These are phyloP conservation scores for Orthosia gothica DNA, from an alignment of 2,888 invertebrate species.

Conservation along the genomic window DNA sequence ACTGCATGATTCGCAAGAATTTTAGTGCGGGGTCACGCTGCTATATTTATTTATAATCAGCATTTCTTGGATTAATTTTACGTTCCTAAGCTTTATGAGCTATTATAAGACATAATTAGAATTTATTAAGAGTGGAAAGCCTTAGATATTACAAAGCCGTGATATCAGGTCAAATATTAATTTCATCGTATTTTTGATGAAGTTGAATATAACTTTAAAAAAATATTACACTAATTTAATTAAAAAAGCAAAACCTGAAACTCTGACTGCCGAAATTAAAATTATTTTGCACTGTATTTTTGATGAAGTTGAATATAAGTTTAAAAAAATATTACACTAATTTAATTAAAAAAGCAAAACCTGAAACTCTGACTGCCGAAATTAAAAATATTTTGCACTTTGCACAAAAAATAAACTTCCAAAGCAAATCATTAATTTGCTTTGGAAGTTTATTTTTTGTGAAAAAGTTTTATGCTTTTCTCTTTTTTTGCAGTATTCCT, in stretches of 20 bases:
- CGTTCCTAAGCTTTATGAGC: slow-evolving; percentile 42
- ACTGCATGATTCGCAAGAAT: slow-evolving; percentile 47
- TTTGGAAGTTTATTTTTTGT: too few relatives aligned
- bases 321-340: too few relatives aligned
- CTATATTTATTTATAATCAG: slow-evolving; percentile 40
- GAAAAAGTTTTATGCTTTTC: too few relatives aligned
- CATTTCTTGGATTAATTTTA: slow-evolving; percentile 46
- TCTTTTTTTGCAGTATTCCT: too few relatives aligned
- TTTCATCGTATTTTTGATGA: not conserved
- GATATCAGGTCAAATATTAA: slow-evolving; percentile 7
- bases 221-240: too few relatives aligned
- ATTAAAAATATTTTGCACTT: too few relatives aligned
- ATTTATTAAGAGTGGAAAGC: slow-evolving; percentile 36
- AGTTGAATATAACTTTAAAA: not conserved
- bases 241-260: too few relatives aligned
- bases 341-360: too few relatives aligned
- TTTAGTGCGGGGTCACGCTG: slow-evolving; percentile 12
- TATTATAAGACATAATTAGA: slow-evolving; percentile 31
- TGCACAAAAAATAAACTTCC: too few relatives aligned
- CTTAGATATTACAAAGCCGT: slow-evolving; percentile 42
- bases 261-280: too few relatives aligned
- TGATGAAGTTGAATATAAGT: not conserved
- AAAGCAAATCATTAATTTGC: too few relatives aligned
- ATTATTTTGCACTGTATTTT: not conserved
- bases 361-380: too few relatives aligned